These are phyloP conservation scores for Aplocera efformata DNA, from an alignment of 2,888 invertebrate genomes.

Conservation along the genomic window DNA sequence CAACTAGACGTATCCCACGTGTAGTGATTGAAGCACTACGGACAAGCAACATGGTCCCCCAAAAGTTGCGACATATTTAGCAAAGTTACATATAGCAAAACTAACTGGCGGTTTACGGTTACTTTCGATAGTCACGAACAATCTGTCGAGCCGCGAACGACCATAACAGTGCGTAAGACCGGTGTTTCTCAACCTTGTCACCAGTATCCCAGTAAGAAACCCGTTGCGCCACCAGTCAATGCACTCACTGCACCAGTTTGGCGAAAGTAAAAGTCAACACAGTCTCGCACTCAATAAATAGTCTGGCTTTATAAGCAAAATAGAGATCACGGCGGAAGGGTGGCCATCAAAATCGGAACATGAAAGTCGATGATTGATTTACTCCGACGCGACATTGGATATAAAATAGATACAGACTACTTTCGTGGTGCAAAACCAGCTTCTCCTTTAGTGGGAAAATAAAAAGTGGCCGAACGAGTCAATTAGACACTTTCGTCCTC, in stretches of 20 bases:
- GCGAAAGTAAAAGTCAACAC: conserved; percentile 69
- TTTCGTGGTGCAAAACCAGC: conserved; percentile 23
- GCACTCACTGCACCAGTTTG: conserved; percentile 60
- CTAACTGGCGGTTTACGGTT: neutral
- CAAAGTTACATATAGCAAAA: no score
- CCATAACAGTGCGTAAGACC: conserved; percentile 48
- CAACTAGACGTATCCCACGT: no score
- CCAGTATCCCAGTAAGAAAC: conserved; percentile 66
- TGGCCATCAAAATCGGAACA: conserved; percentile 23
- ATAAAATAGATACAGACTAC: conserved; percentile 23
- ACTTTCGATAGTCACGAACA: conserved; percentile 8
- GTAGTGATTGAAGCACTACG: no score
- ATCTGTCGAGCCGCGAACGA: conserved; percentile 19
- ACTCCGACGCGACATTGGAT: conserved; percentile 22
- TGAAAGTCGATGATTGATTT: conserved; percentile 47
- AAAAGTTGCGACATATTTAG: no score
- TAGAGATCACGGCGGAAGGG: conserved; percentile 22
- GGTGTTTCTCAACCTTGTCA: conserved; percentile 77
- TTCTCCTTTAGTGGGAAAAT: conserved; percentile 38
- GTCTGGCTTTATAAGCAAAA: conserved; percentile 24
- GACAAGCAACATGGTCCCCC: no score
- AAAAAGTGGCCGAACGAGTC: conserved; percentile 39
- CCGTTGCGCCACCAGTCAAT: conserved; percentile 54
- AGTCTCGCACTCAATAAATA: conserved; percentile 35
- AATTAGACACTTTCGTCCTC: conserved; percentile 50